A percentile compares a stretch with the other conserved stretches of the same genome.
Evolutionary conservation across 35 echinoderm and acorn worm species (phyloP).

Genomic region (Patiria miniata): DNA sequence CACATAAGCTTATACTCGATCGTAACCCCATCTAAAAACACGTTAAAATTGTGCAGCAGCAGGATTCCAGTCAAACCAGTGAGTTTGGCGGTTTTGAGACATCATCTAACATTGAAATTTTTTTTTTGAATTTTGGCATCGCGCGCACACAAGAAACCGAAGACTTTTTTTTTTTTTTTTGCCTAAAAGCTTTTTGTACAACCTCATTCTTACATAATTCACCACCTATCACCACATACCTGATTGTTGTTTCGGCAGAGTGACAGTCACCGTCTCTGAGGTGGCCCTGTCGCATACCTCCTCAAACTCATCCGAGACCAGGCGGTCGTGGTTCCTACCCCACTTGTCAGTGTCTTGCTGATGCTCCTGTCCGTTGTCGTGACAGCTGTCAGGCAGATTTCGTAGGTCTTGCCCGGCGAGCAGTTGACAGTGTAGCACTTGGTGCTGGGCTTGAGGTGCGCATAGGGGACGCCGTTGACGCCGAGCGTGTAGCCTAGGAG

Average conservation of each 20-base stretch:
- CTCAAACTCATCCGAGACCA: slow-evolving; percentile 18
- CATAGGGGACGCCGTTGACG: slow-evolving; percentile 54
- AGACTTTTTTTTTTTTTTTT: too few relatives aligned
- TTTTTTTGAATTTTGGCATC: too few relatives aligned
- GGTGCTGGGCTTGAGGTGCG: slow-evolving; percentile 34
- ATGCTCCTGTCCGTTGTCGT: slow-evolving; percentile 37
- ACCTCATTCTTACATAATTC: background rate
- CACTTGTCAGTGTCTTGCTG: slow-evolving; percentile 26
- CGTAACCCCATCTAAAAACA: too few relatives aligned
- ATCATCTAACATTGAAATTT: too few relatives aligned
- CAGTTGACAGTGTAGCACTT: slow-evolving; percentile 54
- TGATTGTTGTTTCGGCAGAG: slow-evolving; percentile 56
- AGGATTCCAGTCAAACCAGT: too few relatives aligned
- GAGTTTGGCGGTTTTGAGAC: too few relatives aligned
- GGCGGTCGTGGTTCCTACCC: slow-evolving; percentile 16
- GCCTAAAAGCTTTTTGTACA: too few relatives aligned
- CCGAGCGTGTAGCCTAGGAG: slow-evolving; percentile 69
- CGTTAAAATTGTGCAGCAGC: too few relatives aligned
- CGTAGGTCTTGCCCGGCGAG: slow-evolving; percentile 42
- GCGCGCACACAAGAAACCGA: too few relatives aligned
- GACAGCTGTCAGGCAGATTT: slow-evolving; percentile 52
- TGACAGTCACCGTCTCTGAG: slow-evolving; percentile 15
- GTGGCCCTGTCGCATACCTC: background rate
- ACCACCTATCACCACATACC: background rate
- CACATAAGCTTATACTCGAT: too few relatives aligned